phyloP scores from a whole-genome alignment of 1,140 invertebrate species.

The Diploscapter pachys region DNA sequence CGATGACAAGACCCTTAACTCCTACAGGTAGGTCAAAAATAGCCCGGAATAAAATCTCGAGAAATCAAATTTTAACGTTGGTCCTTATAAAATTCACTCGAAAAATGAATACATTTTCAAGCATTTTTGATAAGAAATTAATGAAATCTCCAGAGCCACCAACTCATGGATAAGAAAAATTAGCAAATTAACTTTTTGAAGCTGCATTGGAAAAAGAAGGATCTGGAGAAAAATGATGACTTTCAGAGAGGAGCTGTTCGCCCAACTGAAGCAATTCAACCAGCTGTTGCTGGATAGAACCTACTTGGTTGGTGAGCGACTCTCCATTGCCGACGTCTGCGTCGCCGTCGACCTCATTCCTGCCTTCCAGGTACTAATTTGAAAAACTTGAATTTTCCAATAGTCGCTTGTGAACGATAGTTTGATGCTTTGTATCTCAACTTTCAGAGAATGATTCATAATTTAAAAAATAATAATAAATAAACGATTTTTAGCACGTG shows the following conservation, averaged over 20 bases:
- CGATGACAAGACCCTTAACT: conserved; percentile 68
- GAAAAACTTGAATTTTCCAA: not conserved
- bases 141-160: too few species aligned
- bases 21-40: conserved; percentile 6
- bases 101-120: too few species aligned
- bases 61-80: too few species aligned
- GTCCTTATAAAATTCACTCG: too few species aligned
- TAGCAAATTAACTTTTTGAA: not conserved
- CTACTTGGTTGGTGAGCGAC: conserved; percentile 86
- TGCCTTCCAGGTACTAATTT: conserved; percentile 68
- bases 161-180: too few species aligned
- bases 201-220: not conserved
- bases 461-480: not conserved
- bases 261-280: conserved; percentile 74
- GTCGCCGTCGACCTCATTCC: conserved; percentile 81
- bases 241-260: conserved; percentile 71
- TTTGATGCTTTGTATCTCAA: too few species aligned
- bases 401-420: not conserved
- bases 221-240: not conserved
- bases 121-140: too few species aligned
- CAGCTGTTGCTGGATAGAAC: conserved; percentile 77
- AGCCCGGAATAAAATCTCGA: too few species aligned
- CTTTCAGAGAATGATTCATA: too few species aligned
- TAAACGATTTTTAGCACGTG: conserved; percentile 62
- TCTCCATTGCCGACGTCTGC: conserved; percentile 89